A percentile compares a stretch with the other conserved stretches of the same genome.
Conservation (phyloP, 1,140 invertebrate genomes). For the Antheraea pernyi region DNA sequence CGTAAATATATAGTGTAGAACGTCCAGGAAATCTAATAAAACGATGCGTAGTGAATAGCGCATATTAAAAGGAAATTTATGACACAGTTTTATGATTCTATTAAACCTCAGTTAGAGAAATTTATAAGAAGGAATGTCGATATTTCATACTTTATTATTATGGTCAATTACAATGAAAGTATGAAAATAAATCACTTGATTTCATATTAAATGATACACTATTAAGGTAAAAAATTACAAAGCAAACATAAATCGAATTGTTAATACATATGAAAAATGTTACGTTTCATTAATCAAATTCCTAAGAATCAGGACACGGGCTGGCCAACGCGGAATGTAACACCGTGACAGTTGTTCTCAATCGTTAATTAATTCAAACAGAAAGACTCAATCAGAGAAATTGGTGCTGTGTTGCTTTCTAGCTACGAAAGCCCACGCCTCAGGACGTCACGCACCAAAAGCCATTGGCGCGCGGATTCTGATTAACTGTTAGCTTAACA, state of each 20-base stretch:
- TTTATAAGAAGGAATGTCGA: too few relatives aligned
- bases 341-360: constrained; percentile 68
- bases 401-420: constrained; percentile 68
- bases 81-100: not conserved
- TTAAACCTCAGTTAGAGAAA: not conserved
- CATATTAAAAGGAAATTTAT: not conserved
- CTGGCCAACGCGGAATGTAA: constrained; percentile 53
- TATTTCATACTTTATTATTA: too few relatives aligned
- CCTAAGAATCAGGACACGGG: constrained; percentile 60
- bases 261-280: constrained; percentile 38
- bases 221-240: too few relatives aligned
- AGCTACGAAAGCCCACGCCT: constrained; percentile 48
- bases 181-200: too few relatives aligned
- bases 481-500: constrained; percentile 46
- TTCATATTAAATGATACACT: too few relatives aligned
- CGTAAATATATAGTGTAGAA: not conserved
- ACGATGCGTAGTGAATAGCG: not conserved
- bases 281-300: constrained; percentile 56
- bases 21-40: not conserved
- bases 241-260: not conserved
- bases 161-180: too few relatives aligned
- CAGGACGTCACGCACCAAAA: constrained; percentile 54
- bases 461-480: constrained; percentile 24
- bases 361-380: constrained; percentile 75
- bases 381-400: constrained; percentile 73